phyloP scores from a whole-genome alignment of 2,113 vertebrate genomes.

The Heterotilapia buettikoferi region DNA sequence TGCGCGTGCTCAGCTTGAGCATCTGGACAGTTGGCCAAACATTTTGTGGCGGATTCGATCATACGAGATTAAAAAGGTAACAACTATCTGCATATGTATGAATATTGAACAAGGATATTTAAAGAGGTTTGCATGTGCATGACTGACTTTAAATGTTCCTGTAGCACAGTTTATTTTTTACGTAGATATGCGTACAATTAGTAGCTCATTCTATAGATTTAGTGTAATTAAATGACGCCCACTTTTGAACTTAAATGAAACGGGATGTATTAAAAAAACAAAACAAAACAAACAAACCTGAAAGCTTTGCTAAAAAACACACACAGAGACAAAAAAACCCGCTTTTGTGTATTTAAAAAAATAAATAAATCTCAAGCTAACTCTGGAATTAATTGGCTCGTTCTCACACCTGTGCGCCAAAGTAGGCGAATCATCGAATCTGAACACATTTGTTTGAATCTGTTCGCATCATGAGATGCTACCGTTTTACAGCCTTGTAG shows the following conservation, averaged over 20 bases:
- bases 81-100: not conserved
- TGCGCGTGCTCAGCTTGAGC: not conserved
- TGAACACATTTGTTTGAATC: not conserved
- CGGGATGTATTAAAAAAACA: not conserved
- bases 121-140: not conserved
- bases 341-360: not conserved
- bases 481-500: not conserved
- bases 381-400: not conserved
- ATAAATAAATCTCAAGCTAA: not conserved
- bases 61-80: not conserved
- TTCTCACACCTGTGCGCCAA: slow-evolving; percentile 11
- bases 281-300: not conserved
- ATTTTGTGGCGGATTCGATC: slow-evolving; percentile 10
- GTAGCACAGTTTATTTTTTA: accelerated
- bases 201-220: accelerated
- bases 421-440: not conserved
- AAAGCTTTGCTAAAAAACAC: not conserved
- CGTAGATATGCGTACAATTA: accelerated
- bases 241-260: not conserved
- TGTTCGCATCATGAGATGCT: not conserved
- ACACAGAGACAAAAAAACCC: accelerated
- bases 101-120: not conserved
- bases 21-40: not conserved
- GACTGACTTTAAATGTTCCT: not conserved
- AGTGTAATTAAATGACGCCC: not conserved